These are phyloP conservation scores for Leptatherina wallacei DNA, from an alignment of 2,797 vertebrate genomes.

Conservation along the genomic window DNA sequence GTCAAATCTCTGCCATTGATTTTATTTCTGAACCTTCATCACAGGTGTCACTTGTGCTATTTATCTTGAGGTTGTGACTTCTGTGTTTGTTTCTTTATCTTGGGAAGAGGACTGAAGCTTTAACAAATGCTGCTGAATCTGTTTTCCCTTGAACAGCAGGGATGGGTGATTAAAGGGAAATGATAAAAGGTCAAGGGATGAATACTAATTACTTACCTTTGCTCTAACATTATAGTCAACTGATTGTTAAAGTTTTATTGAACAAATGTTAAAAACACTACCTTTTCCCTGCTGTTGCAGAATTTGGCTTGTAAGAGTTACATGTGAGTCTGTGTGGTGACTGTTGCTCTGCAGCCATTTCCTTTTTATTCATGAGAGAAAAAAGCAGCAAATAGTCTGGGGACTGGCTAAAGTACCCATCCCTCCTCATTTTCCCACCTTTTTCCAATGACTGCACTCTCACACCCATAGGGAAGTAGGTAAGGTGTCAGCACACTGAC, in stretches of 20 bases:
- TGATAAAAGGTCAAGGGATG: slow-evolving; percentile 31
- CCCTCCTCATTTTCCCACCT: slow-evolving; percentile 33
- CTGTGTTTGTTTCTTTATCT: slow-evolving; percentile 47
- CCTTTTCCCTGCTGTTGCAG: slow-evolving; percentile 7
- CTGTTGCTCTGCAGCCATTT: slow-evolving; percentile 5
- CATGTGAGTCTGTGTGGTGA: neutral
- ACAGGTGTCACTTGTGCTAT: slow-evolving; percentile 36
- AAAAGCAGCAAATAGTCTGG: slow-evolving; percentile 16
- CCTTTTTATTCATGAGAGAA: slow-evolving; percentile 9
- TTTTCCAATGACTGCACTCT: slow-evolving; percentile 33
- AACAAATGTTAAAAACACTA: neutral
- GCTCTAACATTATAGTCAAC: slow-evolving; percentile 9
- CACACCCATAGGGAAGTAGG: slow-evolving; percentile 41
- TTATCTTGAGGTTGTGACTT: slow-evolving; percentile 48
- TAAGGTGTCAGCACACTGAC: slow-evolving; percentile 52
- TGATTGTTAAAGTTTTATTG: neutral
- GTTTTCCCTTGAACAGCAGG: slow-evolving; percentile 47
- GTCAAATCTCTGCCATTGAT: slow-evolving; percentile 42
- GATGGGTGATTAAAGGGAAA: slow-evolving; percentile 48
- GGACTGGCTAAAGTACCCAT: slow-evolving; percentile 9
- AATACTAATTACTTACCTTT: slow-evolving; percentile 52
- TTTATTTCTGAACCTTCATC: slow-evolving; percentile 45
- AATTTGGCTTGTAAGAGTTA: slow-evolving; percentile 13
- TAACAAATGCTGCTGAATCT: slow-evolving; percentile 54
- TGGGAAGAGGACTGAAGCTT: slow-evolving; percentile 25